Evolutionary conservation across 2,113 vertebrate species (phyloP), one percentile per base, ranked within the genome.

Genomic region (Proteles cristata): DNA sequence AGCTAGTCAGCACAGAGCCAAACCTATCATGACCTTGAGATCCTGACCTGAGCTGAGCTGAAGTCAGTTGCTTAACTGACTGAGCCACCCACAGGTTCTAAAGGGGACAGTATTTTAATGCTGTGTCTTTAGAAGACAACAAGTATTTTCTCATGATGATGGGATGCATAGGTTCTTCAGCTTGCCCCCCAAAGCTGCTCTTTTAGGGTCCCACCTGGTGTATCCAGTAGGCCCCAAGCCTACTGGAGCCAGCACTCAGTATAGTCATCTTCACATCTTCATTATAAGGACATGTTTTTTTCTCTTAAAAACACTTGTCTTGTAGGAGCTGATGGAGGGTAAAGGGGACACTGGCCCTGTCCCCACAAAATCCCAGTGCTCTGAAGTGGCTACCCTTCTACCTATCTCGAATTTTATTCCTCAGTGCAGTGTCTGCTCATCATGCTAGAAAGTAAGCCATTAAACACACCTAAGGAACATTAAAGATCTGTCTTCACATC

Each of bases 301-400:
- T 94, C 9, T 80, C 74, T 79, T 82, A 82, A 94, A 96, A 89
- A 33, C 33, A 71, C 33, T 65, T 87, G 53, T 90, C 68, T 93
- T 77, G 0, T 35, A 53, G 82, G 21, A 88, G 14, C 53, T 58
- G 35, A 35, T 35, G 39, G 5, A 69, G 5, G 15, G 17, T 84
- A 86, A 93, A 55, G 55, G 19, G 73, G 17, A 35, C 31, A 43
- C 16, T 15, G 4, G 25, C 15, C 53, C 61, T 79, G 58, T 84
- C 45, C 21, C 53, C 68, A 69, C 25, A 94, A 89, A 55, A 77
- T 63, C 31, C 19, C 84, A 65, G 55, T 79, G 7, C 16, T 74
- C 73, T 77, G 28, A 91, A 15, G 4, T 39, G 12, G 31, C 45
- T 76, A 45, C 25, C 17, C n/a, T 76, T 21, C 43, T 74, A 43